phyloP scores from a whole-genome alignment of 2,797 vertebrate species.

The Dendrocincla fuliginosa region DNA sequence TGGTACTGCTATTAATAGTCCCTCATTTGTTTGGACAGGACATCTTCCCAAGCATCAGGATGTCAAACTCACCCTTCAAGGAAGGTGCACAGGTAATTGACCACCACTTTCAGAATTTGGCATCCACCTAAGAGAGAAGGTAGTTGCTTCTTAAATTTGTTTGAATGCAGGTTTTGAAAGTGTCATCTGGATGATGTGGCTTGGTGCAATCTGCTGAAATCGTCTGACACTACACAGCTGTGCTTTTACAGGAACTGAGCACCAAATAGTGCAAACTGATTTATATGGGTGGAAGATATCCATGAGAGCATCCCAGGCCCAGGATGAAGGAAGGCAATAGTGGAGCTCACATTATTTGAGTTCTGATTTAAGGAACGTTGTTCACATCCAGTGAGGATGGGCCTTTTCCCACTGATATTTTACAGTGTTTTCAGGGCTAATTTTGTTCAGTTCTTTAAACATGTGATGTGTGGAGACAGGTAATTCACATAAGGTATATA shows the following conservation, averaged over 20 bases:
- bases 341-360: neutral
- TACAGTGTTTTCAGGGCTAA: neutral
- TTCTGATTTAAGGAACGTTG: neutral
- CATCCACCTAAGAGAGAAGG: neutral
- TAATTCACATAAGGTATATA: neutral
- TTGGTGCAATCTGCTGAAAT: neutral
- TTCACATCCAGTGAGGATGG: neutral
- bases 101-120: neutral
- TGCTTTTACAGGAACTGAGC: neutral
- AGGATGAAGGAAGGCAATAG: neutral
- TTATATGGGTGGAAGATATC: neutral
- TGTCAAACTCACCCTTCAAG: fast-evolving
- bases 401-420: neutral
- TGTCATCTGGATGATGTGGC: neutral
- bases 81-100: neutral
- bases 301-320: fast-evolving
- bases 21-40: neutral
- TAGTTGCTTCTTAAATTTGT: neutral
- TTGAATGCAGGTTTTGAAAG: neutral
- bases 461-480: neutral
- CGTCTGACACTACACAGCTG: neutral
- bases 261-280: neutral
- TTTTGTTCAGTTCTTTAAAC: neutral
- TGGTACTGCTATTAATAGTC: neutral
- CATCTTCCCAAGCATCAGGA: neutral